Percentiles rank a stretch among this genome's conserved stretches.
Evolutionary conservation across 2,888 invertebrate genomes (phyloP).

Genomic region (Choristoneura rosaceana): DNA sequence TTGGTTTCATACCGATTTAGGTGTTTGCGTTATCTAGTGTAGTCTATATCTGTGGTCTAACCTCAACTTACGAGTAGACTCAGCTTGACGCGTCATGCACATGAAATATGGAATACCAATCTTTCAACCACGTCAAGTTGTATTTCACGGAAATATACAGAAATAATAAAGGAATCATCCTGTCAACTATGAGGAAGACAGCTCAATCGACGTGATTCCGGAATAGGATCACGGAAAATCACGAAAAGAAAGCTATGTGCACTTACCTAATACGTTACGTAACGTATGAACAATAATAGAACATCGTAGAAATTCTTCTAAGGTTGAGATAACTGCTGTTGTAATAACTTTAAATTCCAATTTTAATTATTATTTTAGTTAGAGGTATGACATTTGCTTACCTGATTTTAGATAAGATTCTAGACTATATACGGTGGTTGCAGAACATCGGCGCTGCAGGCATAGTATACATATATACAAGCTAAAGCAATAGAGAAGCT

Average conservation of each 20-base stretch:
- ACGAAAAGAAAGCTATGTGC: constrained; percentile 3
- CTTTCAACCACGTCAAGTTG: neutral
- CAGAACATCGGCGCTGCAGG: too few relatives aligned
- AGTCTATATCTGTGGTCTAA: too few relatives aligned
- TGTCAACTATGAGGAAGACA: constrained; percentile 9
- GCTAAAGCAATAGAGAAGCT: too few relatives aligned
- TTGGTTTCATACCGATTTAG: too few relatives aligned
- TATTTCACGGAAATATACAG: neutral
- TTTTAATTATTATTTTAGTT: too few relatives aligned
- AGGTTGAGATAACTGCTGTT: too few relatives aligned
- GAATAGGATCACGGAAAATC: constrained; percentile 6
- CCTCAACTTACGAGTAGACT: neutral
- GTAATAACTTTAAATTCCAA: too few relatives aligned
- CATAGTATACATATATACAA: too few relatives aligned
- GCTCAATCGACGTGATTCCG: constrained; percentile 8
- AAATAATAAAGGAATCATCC: constrained; percentile 6
- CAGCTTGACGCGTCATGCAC: neutral
- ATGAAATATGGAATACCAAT: constrained; percentile 8
- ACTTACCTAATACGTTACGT: neutral
- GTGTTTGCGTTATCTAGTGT: too few relatives aligned
- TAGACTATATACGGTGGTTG: too few relatives aligned
- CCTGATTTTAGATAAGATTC: too few relatives aligned
- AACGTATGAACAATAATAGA: neutral
- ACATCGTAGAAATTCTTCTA: neutral
- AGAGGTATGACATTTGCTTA: too few relatives aligned